Evolutionary conservation across 2,797 vertebrate species (phyloP), one percentile per base, ranked within the genome.

Genomic region (Rhinogobio ventralis): DNA sequence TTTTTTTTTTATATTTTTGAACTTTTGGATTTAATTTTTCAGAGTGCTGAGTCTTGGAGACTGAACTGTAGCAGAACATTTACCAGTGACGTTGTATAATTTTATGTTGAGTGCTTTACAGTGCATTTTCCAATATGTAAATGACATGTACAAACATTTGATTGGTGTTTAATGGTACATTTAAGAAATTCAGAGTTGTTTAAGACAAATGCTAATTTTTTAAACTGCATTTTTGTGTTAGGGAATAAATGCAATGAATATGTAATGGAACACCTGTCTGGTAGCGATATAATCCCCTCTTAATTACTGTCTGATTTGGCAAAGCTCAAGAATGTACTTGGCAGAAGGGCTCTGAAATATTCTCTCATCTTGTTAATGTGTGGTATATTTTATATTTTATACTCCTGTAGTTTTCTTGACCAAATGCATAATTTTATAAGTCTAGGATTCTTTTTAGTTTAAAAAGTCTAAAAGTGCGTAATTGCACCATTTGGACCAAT

Each of bases 251-350:
- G 66, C 57, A 42, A 69, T 81, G 76, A 89, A 87, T 83, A 85
- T 83, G 62, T 81, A 71, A 83, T 85, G 81, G 69, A 86, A 81
- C 81, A 83, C 72, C 83, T 84, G 49, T 55, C n/a, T 84, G 81
- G 86, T 57, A 69, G 79, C 2, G 1, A 76, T 86, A 68, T 57
- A 84, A 82, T 79, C 79, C 71, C n/a, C 19, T 81, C 69, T 36
- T 81, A 84, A 83, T 80, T 80, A 69, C 83, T 73, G n/a, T 78
- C 55, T 83, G 86, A 74, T 89, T 73, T 85, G 51, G 83, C 77
- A 81, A 76, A 77, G 33, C 64, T 76, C 28, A 77, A 75, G 73
- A n/a, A 19, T 82, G 30, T 46, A 81, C 80, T 79, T 68, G 81
- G 42, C 83, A 85, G 64, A 55, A 69, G 49, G 4, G n/a, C 46